Percentiles rank a stretch among this genome's conserved stretches.
Conservation (phyloP, 1,140 invertebrate genomes). For the Ericerus pela region DNA sequence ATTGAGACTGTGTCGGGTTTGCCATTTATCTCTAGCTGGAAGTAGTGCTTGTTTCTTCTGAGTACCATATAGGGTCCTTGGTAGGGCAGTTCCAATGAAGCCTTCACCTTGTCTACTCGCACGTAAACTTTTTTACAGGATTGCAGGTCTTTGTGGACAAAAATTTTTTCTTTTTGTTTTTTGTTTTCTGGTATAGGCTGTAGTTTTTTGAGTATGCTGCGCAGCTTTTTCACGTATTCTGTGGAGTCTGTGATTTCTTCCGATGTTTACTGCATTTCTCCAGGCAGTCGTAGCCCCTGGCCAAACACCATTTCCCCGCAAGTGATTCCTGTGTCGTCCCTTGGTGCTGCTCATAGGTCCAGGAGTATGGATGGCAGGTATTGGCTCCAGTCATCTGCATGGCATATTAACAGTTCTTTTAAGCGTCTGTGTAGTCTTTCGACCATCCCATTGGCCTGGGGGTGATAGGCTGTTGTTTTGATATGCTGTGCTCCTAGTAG, state of each 20-base stretch:
- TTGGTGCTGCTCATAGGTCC: conserved; percentile 26
- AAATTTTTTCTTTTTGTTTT: conserved; percentile 5
- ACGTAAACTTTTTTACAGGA: conserved; percentile 21
- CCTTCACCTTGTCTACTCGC: conserved; percentile 14
- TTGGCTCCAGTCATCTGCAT: conserved; percentile 21
- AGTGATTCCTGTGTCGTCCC: conserved; percentile 25
- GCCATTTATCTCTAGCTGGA: conserved; percentile 11
- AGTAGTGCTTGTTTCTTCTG: conserved; percentile 13
- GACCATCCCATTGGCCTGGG: conserved; percentile 26
- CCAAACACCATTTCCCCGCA: conserved; percentile 30
- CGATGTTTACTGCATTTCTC: conserved; percentile 26
- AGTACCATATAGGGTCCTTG: conserved; percentile 20
- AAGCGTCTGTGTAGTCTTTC: conserved; percentile 28
- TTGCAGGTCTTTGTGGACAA: conserved; percentile 19
- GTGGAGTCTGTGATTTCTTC: not conserved
- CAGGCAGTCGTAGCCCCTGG: conserved; percentile 26
- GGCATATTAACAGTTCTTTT: conserved; percentile 28
- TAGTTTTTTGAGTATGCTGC: not conserved
- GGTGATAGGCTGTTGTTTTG: conserved; percentile 29
- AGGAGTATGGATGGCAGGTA: conserved; percentile 30
- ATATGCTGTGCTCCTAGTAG: not conserved
- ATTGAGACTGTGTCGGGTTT: conserved; percentile 14
- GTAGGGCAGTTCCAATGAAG: conserved; percentile 16
- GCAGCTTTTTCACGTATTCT: not conserved
- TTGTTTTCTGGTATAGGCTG: not conserved